Conservation (phyloP, 37 sponge, comb jelly and placozoan genomes). For the Haliclona indistincta region DNA sequence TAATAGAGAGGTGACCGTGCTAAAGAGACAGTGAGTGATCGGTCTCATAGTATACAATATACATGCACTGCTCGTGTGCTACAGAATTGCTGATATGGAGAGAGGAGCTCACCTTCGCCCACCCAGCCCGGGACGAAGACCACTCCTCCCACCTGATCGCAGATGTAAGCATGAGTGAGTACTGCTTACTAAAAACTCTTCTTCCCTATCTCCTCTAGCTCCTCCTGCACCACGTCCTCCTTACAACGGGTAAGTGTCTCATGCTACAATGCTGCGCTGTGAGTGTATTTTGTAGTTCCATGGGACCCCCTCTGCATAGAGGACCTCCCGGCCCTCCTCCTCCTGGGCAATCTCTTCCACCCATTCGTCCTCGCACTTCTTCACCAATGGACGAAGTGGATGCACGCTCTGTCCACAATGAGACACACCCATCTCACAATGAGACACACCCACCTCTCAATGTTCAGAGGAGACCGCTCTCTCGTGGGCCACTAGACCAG, state of each 20-base stretch:
- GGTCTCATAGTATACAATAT: background rate
- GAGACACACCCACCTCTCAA: too few species aligned
- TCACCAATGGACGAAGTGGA: background rate
- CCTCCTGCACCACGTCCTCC: too few species aligned
- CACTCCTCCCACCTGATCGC: background rate
- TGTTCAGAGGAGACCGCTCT: background rate
- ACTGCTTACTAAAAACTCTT: too few species aligned
- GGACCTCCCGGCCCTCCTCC: background rate
- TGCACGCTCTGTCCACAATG: background rate
- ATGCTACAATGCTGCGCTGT: too few species aligned
- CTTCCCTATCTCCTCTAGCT: too few species aligned
- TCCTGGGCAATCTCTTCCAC: background rate
- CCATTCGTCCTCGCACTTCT: constrained; percentile 9
- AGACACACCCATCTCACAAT: too few species aligned
- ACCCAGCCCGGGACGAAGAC: background rate
- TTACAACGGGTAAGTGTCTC: too few species aligned
- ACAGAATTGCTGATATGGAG: background rate
- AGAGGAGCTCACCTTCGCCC: background rate
- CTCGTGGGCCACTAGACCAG: background rate
- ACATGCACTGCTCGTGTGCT: background rate
- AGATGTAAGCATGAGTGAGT: background rate
- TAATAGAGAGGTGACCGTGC: constrained; percentile 54
- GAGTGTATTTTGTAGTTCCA: too few species aligned
- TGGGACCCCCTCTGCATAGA: background rate
- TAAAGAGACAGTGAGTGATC: constrained; percentile 28